Evolutionary conservation across 2,888 invertebrate species (phyloP), one percentile per base, ranked within the genome.

Genomic region (Zygothrica quintamaculata): DNA sequence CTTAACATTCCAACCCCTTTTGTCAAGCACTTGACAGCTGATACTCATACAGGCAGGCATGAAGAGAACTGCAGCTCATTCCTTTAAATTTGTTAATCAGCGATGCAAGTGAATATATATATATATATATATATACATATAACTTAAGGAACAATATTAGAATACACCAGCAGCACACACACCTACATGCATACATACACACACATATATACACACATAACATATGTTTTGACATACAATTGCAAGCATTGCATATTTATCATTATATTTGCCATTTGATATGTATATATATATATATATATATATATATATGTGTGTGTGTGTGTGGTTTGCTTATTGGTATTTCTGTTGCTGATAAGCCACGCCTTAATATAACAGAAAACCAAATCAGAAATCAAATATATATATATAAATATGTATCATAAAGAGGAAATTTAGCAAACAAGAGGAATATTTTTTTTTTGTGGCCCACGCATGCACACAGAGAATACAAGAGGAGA

Each of bases 1-100:
- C 36, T 36, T 13, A 12, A n/a, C 36, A 13, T 36, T 15, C 36
- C 15, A 5, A 15, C 13, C n/a, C 18, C 31, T 29, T 33, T 22
- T 11, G 9, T 25, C n/a, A n/a, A 65, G 55, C 75, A 72, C 65
- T 72, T 65, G 51, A 59, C 71, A 70, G 71, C 71, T 70, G 75
- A 71, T 57, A 68, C 11, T 53, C 26, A 34, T 11, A 22, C 18
- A 11, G 15, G 22, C 43, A 43, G n/a, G n/a, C 29, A 9, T 44
- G 39, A 1, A 29, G 7, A 29, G 29, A 52, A 70, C 16, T 55
- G 71, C 65, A 40, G 43, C 53, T 58, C 58, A 69, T 74, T 78
- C 68, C 79, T 58, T 78, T 40, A 60, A 86, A 84, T 80, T 86
- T 62, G 71, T 66, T 84, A 79, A 84, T 79, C 78, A 85, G 75